Evolutionary conservation across 1,140 invertebrate genomes (phyloP), one percentile per base, ranked within the genome.

Genomic region (Yoshiicerus persimilis): DNA sequence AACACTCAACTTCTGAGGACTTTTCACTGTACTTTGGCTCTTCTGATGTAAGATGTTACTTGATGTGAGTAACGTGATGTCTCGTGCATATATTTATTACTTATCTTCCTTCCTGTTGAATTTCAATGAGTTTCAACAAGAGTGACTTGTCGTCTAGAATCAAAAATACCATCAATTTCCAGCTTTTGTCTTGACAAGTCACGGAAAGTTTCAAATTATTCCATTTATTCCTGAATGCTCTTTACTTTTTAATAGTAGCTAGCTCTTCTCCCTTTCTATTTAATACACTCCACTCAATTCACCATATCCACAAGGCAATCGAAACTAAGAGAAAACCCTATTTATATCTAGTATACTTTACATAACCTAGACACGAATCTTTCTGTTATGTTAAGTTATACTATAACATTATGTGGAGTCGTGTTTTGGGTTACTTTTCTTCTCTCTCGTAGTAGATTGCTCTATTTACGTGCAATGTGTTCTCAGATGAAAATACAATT

Each of bases 1-100:
- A 80, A 80, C 75, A 80, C 75, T 80, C 75, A 80, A 80, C 13
- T 23, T 34, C 32, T 34, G 75, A 80, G 32, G n/a, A 80, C 75
- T 80, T 80, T 34, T 80, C 34, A 36, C 75, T 70, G 23, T 70
- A 70, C 34, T 30, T 34, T 23, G 30, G 32, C 16, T 77, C 34
- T 20, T 34, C 1, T 38, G 34, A 20, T 36, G 32, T 77, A 34
- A 56, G 64, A 27, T 66, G 23, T 70, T 16, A 70, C 27, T 70
- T 70, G 66, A 70, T 70, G 30, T 70, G 16, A 70, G 30, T 70
- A 30, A 70, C 25, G 66, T 70, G 27, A 77, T 77, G 70, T 77
- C 70, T 77, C 75, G 30, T 80, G 32, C 34, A 80, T 80, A 80
- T 80, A 80, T 80, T 34, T 80, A 80, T 56, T 80, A 80, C 32